These are phyloP conservation scores for Sylvicola cinctus DNA, from an alignment of 2,888 invertebrate species.

Conservation along the genomic window DNA sequence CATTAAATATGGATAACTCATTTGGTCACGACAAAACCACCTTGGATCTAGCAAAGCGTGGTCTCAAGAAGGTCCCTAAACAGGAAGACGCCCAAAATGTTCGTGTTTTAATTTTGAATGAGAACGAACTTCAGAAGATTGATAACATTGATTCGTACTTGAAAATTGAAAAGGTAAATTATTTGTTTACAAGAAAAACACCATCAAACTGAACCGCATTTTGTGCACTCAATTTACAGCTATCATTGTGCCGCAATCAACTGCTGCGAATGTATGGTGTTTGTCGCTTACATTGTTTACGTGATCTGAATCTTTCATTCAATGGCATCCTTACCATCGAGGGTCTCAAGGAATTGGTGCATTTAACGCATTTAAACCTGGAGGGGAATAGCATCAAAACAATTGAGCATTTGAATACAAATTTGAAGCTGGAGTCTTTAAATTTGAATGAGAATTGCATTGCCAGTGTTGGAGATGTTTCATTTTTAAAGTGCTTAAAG, in stretches of 20 bases:
- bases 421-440: slow-evolving; percentile 57
- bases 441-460: slow-evolving; percentile 83
- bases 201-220: slow-evolving; percentile 1
- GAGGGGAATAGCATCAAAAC: slow-evolving; percentile 82
- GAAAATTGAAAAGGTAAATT: slow-evolving; percentile 50
- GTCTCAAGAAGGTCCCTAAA: slow-evolving; percentile 60
- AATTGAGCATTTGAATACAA: slow-evolving; percentile 74
- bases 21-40: neutral
- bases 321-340: slow-evolving; percentile 80
- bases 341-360: slow-evolving; percentile 64
- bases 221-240: slow-evolving; percentile 27
- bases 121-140: slow-evolving; percentile 69
- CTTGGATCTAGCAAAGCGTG: slow-evolving; percentile 56
- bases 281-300: slow-evolving; percentile 54
- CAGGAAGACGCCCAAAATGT: slow-evolving; percentile 43
- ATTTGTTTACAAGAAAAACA: slow-evolving; percentile 1
- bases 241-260: slow-evolving; percentile 70
- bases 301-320: slow-evolving; percentile 63
- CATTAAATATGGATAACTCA: too few species aligned
- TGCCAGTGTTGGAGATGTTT: slow-evolving; percentile 64
- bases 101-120: slow-evolving; percentile 55
- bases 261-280: slow-evolving; percentile 75
- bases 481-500: slow-evolving; percentile 61
- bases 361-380: slow-evolving; percentile 62
- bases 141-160: slow-evolving; percentile 71